Base-by-base conservation (phyloP, 2,797 vertebrate species). In the Pyrocephalus nanus region DNA sequence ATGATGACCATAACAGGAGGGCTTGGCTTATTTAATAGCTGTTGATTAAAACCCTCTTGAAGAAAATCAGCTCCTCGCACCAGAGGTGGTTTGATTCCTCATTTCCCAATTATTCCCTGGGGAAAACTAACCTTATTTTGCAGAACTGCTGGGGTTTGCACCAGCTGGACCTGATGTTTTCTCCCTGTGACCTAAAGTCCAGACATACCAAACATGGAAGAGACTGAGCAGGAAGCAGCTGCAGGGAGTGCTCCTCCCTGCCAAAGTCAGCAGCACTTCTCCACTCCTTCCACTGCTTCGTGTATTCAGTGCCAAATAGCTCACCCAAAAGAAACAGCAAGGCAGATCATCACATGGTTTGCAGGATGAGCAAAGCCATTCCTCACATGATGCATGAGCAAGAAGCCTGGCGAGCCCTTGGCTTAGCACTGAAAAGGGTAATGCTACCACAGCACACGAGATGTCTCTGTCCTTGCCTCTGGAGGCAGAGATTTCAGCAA, bases 221-320 rank as follows among this genome's bases (percentile, higher is more conserved):
- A 82, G 62, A 81, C 62, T 53, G 53, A 75, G 62, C 72, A 91
- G 74, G 91, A 90, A 92, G 78, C 80, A 90, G 88, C 88, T 92
- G 92, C 77, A 74, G 76, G 79, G 78, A 83, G 38, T 0, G 6
- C 29, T 88, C 42, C 75, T 90, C 60, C n/a, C 50, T 72, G 91
- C 73, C 88, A 92, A 93, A 93, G 54, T 72, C 88, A 94, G 92
- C 86, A 90, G 76, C 66, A 58, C 25, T 92, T 74, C 53, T 71
- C 72, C 27, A 22, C 58, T 91, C 73, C 58, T 92, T 54, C 48
- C 72, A 50, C 57, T 47, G 19, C 11, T 70, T 90, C 3, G 0
- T 1, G 3, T 14, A 22, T 19, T 77, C 72, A 32, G 25, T 65
- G 76, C 65, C 92, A 88, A 82, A 45, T 15, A 72, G 55, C 53